Conservation (phyloP, 2,113 vertebrate species). For the Calypte anna region DNA sequence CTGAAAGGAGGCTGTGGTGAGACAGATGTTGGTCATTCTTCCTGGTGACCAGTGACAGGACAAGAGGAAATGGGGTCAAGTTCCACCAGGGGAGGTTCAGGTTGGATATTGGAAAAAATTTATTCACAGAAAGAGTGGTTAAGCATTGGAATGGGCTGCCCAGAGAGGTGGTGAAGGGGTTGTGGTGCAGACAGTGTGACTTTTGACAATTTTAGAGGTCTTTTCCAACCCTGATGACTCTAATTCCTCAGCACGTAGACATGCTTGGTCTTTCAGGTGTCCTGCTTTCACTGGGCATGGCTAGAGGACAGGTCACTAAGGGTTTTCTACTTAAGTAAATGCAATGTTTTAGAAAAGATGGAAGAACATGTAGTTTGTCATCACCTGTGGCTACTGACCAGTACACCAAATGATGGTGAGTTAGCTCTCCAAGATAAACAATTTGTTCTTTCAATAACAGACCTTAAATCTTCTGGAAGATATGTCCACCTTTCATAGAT, state of each 20-base stretch:
- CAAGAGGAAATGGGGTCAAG: too few relatives aligned
- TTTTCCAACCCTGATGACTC: too few relatives aligned
- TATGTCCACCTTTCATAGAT: neutral
- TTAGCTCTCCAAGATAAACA: neutral
- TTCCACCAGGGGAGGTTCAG: too few relatives aligned
- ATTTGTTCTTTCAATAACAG: neutral
- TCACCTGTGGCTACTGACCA: neutral
- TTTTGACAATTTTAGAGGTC: too few relatives aligned
- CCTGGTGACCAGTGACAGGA: too few relatives aligned
- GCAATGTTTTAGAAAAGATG: neutral
- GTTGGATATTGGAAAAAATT: too few relatives aligned
- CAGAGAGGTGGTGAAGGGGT: too few relatives aligned
- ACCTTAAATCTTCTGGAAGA: neutral
- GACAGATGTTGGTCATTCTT: too few relatives aligned
- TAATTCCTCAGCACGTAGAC: neutral
- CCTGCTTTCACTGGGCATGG: neutral
- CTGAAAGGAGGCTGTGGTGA: too few relatives aligned
- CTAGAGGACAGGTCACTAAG: neutral
- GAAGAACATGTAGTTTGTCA: neutral
- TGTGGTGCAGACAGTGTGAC: too few relatives aligned
- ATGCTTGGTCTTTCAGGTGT: neutral
- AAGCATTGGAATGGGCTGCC: too few relatives aligned
- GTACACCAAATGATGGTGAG: neutral
- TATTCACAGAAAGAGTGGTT: too few relatives aligned
- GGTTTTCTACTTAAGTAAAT: neutral